Evolutionary conservation across 2,113 vertebrate species (phyloP), one percentile per base, ranked within the genome.

Genomic region (Zosterops japonicus): DNA sequence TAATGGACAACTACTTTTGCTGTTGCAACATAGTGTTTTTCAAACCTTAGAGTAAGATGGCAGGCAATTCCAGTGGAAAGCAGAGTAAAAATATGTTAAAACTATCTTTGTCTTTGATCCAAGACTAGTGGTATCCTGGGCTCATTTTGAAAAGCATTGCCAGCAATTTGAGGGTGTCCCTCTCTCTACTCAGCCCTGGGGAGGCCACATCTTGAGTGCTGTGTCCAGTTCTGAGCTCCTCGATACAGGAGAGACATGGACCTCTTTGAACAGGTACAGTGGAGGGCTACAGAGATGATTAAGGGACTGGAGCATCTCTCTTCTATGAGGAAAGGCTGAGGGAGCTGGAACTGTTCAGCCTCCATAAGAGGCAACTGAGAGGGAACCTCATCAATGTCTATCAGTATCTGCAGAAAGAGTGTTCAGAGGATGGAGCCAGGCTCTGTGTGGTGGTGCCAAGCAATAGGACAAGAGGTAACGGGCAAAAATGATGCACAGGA

Each of bases 61-160:
- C 16, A 61, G 63, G 65, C 59, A 89, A 67, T 87, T 86, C 36
- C 52, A 65, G 36, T 69, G 17, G 9, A 69, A 87, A 81, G 7
- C 22, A 77, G 5, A 69, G 46, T 61, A 69, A 96, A 80, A 93
- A 78, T 77, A 83, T 33, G 46, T 49, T 53, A 83, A 81, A 94
- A 36, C 9, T 61, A 42, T 80, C 33, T 44, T 31, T 56, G 17
- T 22, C 50, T 72, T 69, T 86, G 46, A 87, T 83, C n/a, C 68
- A 86, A 83, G 36, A 24, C 22, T 3, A 27, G 12, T 63, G 29
- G 12, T 29, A 25, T 55, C 29, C 29, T 25, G 5, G 28, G 20
- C 4, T 79, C 17, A 49, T 49, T 79, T 70, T 13, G 21, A 56
- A 63, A 39, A 71, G 5, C 17, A 12, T 1, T 75, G 29, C 16